Evolutionary conservation across 1,140 invertebrate species (phyloP), one percentile per base, ranked within the genome.

Genomic region (Druon quercuslanigerum): DNA sequence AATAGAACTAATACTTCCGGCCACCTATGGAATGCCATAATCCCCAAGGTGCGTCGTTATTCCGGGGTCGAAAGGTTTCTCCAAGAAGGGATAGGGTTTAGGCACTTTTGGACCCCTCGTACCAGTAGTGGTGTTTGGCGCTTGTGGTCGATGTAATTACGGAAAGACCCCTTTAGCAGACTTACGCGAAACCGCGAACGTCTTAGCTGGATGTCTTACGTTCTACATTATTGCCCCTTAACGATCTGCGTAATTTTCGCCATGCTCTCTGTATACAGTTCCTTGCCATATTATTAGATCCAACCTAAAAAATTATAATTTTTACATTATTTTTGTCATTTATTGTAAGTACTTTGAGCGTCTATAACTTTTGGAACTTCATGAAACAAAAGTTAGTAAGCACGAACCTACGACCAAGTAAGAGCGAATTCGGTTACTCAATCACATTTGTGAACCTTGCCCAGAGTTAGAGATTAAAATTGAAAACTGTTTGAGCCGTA

Each of bases 121-220:
- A 76, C 76, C 83, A 80, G 85, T 84, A 87, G 82, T 83, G 81
- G 74, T 85, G 86, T 87, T 89, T 86, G 84, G 88, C 84, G 85
- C 86, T 89, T 90, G 89, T 82, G 89, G 89, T 90, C 86, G 86
- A 77, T 83, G 88, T 91, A 91, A 91, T 91, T 91, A 90, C 88
- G 84, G 82, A 86, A 90, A 86, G 89, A 89, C 88, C 86, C 84
- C 85, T 82, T 82, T 77, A 81, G 80, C 82, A 50, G 83, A 85
- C 85, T 86, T 87, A 86, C 84, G 85, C 83, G 83, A 88, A 87
- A 90, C 89, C 89, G 84, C 84, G 82, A 88, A 88, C 88, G 87
- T 90, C 89, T 90, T 90, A 87, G 86, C 82, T 86, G 82, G 80
- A 81, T 79, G 82, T 79, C 79, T 82, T 79, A 76, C 83, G 83